A percentile compares a stretch with the other conserved stretches of the same genome.
phyloP scores from a whole-genome alignment of 2,888 invertebrate species.

The Eudemis profundana region DNA sequence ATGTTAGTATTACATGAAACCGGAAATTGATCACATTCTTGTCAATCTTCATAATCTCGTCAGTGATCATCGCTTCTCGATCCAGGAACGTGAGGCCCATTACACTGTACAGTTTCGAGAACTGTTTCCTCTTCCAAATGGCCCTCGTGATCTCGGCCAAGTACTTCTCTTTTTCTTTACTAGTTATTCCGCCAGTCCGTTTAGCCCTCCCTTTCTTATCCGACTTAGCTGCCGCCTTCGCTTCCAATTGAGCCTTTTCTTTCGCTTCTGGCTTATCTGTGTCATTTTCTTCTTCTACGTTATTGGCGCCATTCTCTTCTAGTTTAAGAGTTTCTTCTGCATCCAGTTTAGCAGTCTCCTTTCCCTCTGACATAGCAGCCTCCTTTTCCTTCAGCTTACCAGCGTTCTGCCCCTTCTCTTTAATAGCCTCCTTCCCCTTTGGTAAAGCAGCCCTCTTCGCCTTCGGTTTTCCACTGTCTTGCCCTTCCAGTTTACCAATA shows the following conservation, averaged over 20 bases:
- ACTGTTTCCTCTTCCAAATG: slow-evolving; percentile 66
- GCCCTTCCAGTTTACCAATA: not conserved
- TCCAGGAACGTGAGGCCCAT: slow-evolving; percentile 53
- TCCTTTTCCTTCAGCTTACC: not conserved
- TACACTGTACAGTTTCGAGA: slow-evolving; percentile 49
- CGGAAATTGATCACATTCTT: slow-evolving; percentile 52
- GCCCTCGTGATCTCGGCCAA: slow-evolving; percentile 54
- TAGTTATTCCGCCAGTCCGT: not conserved
- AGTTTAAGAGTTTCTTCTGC: not conserved
- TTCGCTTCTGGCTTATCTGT: not conserved
- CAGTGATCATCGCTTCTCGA: slow-evolving; percentile 61
- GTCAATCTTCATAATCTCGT: slow-evolving; percentile 58
- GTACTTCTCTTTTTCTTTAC: slow-evolving; percentile 58
- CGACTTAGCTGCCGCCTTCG: not conserved
- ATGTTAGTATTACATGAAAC: slow-evolving; percentile 59
- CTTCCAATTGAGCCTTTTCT: not conserved
- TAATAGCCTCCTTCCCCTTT: not conserved
- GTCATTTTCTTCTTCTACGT: not conserved
- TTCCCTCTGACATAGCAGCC: not conserved
- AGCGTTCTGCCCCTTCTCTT: not conserved
- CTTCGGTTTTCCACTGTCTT: not conserved
- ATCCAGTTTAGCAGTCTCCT: not conserved
- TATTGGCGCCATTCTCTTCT: not conserved
- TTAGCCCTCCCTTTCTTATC: not conserved
- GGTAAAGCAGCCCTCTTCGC: too few relatives aligned